phyloP scores from a whole-genome alignment of 2,888 invertebrate species.

The Lobophora halterata region DNA sequence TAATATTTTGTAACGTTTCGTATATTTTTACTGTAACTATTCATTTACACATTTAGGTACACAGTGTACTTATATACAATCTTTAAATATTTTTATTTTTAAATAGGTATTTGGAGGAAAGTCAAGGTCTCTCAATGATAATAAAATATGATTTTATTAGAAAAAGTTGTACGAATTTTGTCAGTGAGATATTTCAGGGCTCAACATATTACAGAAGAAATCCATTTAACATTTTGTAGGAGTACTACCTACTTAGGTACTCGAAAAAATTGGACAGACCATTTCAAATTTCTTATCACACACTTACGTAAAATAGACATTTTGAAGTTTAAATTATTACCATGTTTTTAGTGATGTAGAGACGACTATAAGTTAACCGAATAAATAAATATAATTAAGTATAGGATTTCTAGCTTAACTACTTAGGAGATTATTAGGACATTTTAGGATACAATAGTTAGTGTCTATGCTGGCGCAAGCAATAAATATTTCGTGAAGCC shows the following conservation, averaged over 20 bases:
- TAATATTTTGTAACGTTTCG: constrained; percentile 63
- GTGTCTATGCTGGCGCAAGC: not conserved
- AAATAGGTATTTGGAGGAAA: constrained; percentile 54
- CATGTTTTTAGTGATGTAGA: constrained; percentile 18
- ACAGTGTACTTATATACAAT: constrained; percentile 64
- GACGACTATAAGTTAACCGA: constrained; percentile 6
- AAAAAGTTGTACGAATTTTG: too few relatives aligned
- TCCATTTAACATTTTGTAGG: too few relatives aligned
- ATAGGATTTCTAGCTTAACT: constrained; percentile 26
- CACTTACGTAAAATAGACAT: too few relatives aligned
- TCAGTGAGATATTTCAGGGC: too few relatives aligned
- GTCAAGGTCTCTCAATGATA: constrained; percentile 53
- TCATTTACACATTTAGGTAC: constrained; percentile 53
- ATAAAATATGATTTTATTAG: too few relatives aligned
- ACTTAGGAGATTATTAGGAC: constrained; percentile 24
- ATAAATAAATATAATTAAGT: constrained; percentile 10
- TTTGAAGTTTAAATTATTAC: too few relatives aligned
- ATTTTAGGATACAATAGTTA: constrained; percentile 11
- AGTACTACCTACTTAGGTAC: too few relatives aligned
- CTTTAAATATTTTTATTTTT: constrained; percentile 51
- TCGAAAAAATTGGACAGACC: constrained; percentile 22
- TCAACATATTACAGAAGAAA: too few relatives aligned
- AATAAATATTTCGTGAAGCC: not conserved
- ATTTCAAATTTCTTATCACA: constrained; percentile 22
- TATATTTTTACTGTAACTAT: constrained; percentile 59